These are phyloP conservation scores for Acronicta alni DNA, from an alignment of 2,888 invertebrate species.

Conservation along the genomic window DNA sequence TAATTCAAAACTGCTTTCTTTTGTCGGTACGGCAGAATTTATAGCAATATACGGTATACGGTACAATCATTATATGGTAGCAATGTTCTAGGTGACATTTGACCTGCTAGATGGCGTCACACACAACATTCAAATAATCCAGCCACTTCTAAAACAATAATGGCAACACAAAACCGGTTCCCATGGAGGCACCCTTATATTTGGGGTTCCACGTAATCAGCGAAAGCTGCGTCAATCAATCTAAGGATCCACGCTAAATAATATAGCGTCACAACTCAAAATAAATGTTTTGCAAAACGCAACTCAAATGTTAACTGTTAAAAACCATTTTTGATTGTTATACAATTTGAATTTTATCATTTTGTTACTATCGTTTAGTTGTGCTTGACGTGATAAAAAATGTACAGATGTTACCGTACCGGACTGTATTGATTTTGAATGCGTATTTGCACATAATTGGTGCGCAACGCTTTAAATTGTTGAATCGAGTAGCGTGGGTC, in stretches of 20 bases:
- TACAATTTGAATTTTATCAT: not conserved
- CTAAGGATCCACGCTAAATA: conserved; percentile 9
- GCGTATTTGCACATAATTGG: conserved; percentile 4
- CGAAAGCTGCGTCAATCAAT: conserved; percentile 41
- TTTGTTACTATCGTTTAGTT: not conserved
- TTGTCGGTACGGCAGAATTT: conserved; percentile 19
- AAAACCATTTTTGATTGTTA: conserved; percentile 10
- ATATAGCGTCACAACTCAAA: conserved; percentile 6
- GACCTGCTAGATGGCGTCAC: conserved; percentile 20
- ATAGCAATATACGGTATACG: no score
- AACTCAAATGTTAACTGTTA: conserved; percentile 6
- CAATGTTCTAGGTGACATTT: not conserved
- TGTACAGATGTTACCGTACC: conserved; percentile 23
- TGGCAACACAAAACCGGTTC: conserved; percentile 29
- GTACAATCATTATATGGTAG: conserved; percentile 12
- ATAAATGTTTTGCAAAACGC: conserved; percentile 7
- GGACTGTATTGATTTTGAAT: conserved; percentile 31
- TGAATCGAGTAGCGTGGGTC: no score
- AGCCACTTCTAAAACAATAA: conserved; percentile 34
- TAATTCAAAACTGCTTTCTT: conserved; percentile 38
- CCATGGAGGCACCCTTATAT: conserved; percentile 30
- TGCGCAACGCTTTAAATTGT: no score
- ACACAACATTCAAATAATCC: conserved; percentile 8
- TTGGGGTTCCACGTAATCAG: conserved; percentile 31
- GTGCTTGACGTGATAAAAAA: conserved; percentile 33